These are phyloP conservation scores for Hypselothyrea guttata DNA, from an alignment of 2,888 invertebrate species.

Conservation along the genomic window DNA sequence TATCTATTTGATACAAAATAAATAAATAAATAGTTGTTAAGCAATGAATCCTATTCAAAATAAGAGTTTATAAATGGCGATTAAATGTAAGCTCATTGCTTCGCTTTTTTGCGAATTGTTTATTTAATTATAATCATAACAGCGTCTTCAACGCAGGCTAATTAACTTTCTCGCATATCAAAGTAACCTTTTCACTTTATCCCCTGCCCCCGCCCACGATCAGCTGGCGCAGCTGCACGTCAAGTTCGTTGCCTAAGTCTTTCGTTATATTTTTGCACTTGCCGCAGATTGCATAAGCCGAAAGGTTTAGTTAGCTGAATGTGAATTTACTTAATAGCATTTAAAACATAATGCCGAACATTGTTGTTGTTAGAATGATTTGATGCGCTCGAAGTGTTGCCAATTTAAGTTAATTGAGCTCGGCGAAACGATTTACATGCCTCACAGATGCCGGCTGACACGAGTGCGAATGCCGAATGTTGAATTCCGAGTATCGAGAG, in stretches of 20 bases:
- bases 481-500: not conserved
- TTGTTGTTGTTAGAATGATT: slow-evolving; percentile 53
- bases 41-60: no score
- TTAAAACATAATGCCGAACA: slow-evolving; percentile 38
- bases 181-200: slow-evolving; percentile 2
- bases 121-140: no score
- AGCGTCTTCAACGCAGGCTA: not conserved
- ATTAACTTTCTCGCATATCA: slow-evolving; percentile 3
- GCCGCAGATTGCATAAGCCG: slow-evolving; percentile 33
- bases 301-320: slow-evolving; percentile 35
- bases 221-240: slow-evolving; percentile 19
- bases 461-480: no score
- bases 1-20: no score
- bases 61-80: no score
- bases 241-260: slow-evolving; percentile 73
- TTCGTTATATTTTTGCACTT: slow-evolving; percentile 46
- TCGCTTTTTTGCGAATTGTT: no score
- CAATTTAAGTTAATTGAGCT: slow-evolving; percentile 60
- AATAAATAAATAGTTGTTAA: no score
- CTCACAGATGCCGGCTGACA: slow-evolving; percentile 15
- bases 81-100: no score
- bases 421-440: slow-evolving; percentile 56
- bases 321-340: slow-evolving; percentile 60
- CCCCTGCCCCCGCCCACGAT: no score
- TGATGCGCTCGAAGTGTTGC: slow-evolving; percentile 67